Base-by-base conservation (phyloP, 2,888 invertebrate genomes). In the Hemaris fuciformis region DNA sequence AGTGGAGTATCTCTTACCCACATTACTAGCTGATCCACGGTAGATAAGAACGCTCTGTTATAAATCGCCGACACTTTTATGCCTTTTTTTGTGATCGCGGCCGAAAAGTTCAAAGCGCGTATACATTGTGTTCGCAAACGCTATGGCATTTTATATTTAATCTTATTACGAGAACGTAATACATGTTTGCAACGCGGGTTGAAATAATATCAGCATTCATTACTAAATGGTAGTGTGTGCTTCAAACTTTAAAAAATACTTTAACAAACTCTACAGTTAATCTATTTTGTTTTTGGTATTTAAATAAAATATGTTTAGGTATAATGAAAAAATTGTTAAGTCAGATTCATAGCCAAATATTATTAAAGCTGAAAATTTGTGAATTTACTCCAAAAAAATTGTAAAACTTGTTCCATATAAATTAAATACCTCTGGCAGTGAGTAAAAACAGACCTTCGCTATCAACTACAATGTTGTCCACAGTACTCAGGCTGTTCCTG, bases 31-130 rank as follows among this genome's bases (percentile, higher is more conserved):
- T 72, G 78, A 81, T 81, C 73, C 72, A 72, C 67, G 69, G 62
- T 62, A 65, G 81, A 83, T 82, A 76, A 73, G 62, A 64, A 68
- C 61, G 62, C 65, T 70, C 70, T 75, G 72, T 79, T 76, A 77
- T 80, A 77, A 77, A 76, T 76, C 66, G 74, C 75, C 72, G 75
- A 75, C 77, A 74, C 64, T 69, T 70, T 74, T 77, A 72, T 73
- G 73, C 34, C 38, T 25, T 62, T 61, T 27, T 62, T 62, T 38
- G 34, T 61, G 57, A 18, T 43, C 60, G 62, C 60, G 42, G 62
- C 53, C 38, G 62, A 53, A 56, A 59, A 42, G 60, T 63, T 18
- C 18, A 57, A 63, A 58, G 38, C 57, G 8, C 31, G 46, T 57
- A 46, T 45, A 57, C 57, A 58, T 38, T 57, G 57, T 57, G 31